Evolutionary conservation across 2,888 invertebrate species (phyloP).

Genomic region (Epirrita christyi): DNA sequence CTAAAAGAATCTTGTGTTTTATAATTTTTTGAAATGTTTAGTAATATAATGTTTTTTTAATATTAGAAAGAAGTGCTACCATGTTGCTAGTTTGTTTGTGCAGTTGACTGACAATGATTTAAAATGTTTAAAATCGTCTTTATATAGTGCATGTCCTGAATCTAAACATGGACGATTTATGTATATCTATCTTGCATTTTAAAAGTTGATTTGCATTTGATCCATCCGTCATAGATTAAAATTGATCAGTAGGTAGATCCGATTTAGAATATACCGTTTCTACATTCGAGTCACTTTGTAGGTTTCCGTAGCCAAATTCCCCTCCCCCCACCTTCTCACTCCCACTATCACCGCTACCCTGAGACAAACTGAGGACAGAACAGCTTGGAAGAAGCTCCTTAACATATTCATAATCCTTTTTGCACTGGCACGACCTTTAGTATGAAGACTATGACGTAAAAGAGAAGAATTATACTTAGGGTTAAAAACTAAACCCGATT

Average conservation of each 20-base stretch:
- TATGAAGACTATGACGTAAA: no score
- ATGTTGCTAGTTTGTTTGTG: conserved; percentile 56
- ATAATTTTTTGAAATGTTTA: background rate
- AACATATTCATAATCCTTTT: no score
- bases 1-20: background rate
- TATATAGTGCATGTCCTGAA: conserved; percentile 58
- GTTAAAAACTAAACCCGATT: no score
- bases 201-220: conserved; percentile 11
- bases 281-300: background rate
- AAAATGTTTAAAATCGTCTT: conserved; percentile 41
- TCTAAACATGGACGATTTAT: conserved; percentile 42
- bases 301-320: background rate
- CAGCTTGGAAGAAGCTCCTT: no score
- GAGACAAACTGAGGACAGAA: no score
- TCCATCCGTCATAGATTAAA: conserved; percentile 43
- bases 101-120: conserved; percentile 53
- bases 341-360: no score
- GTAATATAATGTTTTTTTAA: background rate
- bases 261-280: background rate
- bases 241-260: background rate
- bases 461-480: no score
- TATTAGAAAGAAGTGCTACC: conserved; percentile 42
- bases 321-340: no score
- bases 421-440: no score
- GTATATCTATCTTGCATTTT: conserved; percentile 36